A percentile compares a stretch with the other conserved stretches of the same genome.
Evolutionary conservation across 53 echinoderm and acorn worm genomes (phyloP).

Genomic region (Mesocentrotus franciscanus): DNA sequence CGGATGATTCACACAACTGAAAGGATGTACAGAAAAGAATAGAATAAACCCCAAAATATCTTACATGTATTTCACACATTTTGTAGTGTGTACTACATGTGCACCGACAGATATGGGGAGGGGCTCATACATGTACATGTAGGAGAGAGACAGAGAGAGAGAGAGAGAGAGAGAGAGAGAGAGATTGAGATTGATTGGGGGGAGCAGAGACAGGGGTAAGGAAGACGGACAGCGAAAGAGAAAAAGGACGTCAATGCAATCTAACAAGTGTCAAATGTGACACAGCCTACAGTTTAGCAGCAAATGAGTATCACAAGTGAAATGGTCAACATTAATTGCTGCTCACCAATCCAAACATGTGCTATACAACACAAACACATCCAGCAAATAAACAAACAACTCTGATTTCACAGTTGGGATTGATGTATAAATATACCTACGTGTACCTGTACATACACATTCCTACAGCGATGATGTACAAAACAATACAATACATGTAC

Average conservation of each 20-base stretch:
- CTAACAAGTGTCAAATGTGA: constrained; percentile 4
- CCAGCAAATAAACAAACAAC: neutral
- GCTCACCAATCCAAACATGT: neutral
- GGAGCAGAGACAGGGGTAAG: neutral
- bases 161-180: too few relatives aligned
- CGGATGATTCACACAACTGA: neutral
- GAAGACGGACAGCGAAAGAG: neutral
- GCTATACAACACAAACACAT: neutral
- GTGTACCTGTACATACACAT: neutral
- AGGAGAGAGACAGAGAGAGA: neutral
- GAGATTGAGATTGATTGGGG: too few relatives aligned
- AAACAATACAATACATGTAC: too few relatives aligned
- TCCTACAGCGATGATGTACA: too few relatives aligned
- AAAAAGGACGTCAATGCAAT: neutral
- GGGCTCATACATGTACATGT: neutral
- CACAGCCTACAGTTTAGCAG: neutral
- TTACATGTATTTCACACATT: too few relatives aligned
- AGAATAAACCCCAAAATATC: too few relatives aligned
- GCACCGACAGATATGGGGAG: neutral
- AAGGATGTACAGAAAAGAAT: neutral
- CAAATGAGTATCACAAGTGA: neutral
- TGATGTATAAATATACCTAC: neutral
- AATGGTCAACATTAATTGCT: neutral
- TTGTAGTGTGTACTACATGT: neutral
- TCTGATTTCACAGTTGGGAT: neutral